Base-by-base conservation (phyloP, 2,888 invertebrate species). In the Syrphus vitripennis region DNA sequence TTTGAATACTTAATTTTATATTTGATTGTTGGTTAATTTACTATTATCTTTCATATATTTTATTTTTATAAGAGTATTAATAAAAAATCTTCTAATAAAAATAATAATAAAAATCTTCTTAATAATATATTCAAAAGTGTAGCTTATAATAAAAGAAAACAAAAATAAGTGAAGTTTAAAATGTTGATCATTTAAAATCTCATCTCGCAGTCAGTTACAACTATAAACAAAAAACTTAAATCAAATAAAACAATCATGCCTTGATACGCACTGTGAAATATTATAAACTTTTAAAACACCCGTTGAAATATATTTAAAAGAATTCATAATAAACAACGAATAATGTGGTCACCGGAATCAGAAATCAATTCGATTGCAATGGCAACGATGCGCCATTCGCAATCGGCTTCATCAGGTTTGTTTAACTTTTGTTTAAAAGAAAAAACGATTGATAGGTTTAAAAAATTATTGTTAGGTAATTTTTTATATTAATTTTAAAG, bases 301-400 rank as follows among this genome's bases (percentile, higher is more conserved):
- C 48, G 48, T 67, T 67, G 24, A 74, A 82, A 40, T 4, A 71
- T 3, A 26, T 14, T 42, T 71, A 75, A 24, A 31, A 3, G 72
- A 67, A 29, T 5, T 42, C 48, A 26, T 24, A 34, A 45, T 34
- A 40, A 71, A 71, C 84, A 84, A 80, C 80, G 84, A 80, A 90
- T 74, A 89, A 95, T 95, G 95, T 96, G 95, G 95, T 94, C 95
- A 90, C 94, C 94, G 55, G 95, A 95, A 89, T 94, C 95, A 87
- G 96, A 96, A 94, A 97, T 97, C 92, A 97, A 95, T 92, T 96
- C 97, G 90, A 97, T 97, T 92, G 97, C 96, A 92, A 97, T 97
- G 97, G 92, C 91, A 83, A 95, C 95, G 87, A 94, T 95, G 93
- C 94, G 95, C 90, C 95, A 95, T 90, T 95, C 95, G 91, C 94